Evolutionary conservation across 35 echinoderm and acorn worm genomes (phyloP).

Genomic region (Amphiura filiformis): DNA sequence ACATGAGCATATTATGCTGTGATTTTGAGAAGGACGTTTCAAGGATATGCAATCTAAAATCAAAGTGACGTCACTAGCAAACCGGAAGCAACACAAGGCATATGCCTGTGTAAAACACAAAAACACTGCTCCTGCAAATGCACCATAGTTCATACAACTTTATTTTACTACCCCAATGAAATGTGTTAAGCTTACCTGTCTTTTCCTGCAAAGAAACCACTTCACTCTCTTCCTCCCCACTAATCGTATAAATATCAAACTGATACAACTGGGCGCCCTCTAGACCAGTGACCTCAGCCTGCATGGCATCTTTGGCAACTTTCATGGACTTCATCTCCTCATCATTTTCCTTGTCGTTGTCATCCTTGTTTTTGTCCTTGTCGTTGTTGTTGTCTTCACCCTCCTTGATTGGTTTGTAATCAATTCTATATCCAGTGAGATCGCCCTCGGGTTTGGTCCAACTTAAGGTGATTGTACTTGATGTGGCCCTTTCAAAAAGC

Average conservation of each 20-base stretch:
- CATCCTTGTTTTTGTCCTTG: not conserved
- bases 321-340: slow-evolving; percentile 7
- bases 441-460: slow-evolving; percentile 70
- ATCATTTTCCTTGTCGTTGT: not conserved
- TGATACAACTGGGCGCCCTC: slow-evolving; percentile 31
- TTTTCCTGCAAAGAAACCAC: slow-evolving; percentile 14
- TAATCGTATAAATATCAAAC: slow-evolving; percentile 43
- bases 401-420: not conserved
- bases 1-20: too few relatives aligned
- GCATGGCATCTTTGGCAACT: slow-evolving; percentile 38
- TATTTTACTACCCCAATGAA: too few relatives aligned
- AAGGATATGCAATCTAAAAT: too few relatives aligned
- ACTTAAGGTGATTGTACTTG: slow-evolving; percentile 21
- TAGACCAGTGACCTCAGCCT: slow-evolving; percentile 42
- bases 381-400: not conserved
- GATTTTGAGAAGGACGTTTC: too few relatives aligned
- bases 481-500: not conserved
- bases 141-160: too few relatives aligned
- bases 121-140: too few relatives aligned
- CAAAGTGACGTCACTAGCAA: too few relatives aligned
- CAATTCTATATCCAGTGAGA: slow-evolving; percentile 38
- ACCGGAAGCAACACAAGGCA: too few relatives aligned
- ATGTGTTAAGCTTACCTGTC: slow-evolving; percentile 73
- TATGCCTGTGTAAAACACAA: too few relatives aligned
- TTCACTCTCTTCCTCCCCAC: slow-evolving; percentile 53